Conservation (phyloP, 2,113 vertebrate species). For the Tragulus kanchil region DNA sequence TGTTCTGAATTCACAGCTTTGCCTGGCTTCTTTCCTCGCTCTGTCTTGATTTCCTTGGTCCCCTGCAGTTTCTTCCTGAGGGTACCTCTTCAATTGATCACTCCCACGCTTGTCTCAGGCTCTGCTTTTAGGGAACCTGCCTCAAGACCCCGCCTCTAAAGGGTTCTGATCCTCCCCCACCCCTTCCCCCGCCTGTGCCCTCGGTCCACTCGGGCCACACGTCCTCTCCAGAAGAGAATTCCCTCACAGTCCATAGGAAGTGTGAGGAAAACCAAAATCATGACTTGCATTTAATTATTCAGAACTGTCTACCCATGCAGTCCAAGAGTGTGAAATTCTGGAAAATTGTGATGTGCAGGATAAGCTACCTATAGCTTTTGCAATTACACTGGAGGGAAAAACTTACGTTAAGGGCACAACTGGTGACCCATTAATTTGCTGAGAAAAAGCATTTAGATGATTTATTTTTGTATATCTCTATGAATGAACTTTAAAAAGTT, state of each 20-base stretch:
- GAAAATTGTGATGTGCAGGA: constrained; percentile 47
- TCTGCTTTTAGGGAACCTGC: not conserved
- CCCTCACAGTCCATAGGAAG: not conserved
- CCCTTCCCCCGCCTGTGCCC: not conserved
- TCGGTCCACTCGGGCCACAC: not conserved
- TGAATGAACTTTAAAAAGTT: not conserved
- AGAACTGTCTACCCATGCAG: constrained; percentile 52
- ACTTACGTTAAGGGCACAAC: not conserved
- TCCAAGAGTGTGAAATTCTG: constrained; percentile 65
- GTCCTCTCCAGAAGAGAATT: constrained; percentile 18
- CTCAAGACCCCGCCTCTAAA: fast-evolving
- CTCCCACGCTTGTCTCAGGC: not conserved
- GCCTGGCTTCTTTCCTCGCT: not conserved
- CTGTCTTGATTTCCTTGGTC: not conserved
- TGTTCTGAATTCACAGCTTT: not conserved
- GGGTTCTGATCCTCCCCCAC: not conserved
- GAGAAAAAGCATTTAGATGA: not conserved
- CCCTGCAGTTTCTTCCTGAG: not conserved
- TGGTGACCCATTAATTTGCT: constrained; percentile 33
- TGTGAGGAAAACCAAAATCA: not conserved
- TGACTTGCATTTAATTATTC: constrained; percentile 67
- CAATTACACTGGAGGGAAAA: constrained; percentile 14
- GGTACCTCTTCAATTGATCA: not conserved
- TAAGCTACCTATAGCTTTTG: constrained; percentile 44
- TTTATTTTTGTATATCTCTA: not conserved